Percentiles rank a stretch among this genome's conserved stretches.
Evolutionary conservation across 1,140 invertebrate species (phyloP).

Genomic region (Theocolax elegans): DNA sequence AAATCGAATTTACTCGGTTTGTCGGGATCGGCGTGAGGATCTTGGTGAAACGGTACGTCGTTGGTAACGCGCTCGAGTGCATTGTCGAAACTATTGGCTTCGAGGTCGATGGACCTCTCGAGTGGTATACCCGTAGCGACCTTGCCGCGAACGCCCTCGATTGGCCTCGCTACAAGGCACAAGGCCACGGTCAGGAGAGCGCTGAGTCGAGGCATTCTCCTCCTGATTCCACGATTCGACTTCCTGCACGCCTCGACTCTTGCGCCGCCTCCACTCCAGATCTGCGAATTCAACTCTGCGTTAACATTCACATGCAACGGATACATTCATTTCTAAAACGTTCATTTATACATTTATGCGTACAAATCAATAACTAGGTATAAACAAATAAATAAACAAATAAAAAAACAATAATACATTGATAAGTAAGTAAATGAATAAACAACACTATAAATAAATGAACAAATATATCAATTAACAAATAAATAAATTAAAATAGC

Average conservation of each 20-base stretch:
- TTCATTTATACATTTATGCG: too few relatives aligned
- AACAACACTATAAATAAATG: too few relatives aligned
- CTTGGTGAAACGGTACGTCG: not conserved
- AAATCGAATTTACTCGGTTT: constrained; percentile 62
- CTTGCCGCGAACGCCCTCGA: not conserved
- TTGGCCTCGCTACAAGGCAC: not conserved
- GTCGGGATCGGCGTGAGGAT: constrained; percentile 49
- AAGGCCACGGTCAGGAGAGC: not conserved
- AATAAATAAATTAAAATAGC: too few relatives aligned
- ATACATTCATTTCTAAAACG: not conserved
- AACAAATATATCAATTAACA: too few relatives aligned
- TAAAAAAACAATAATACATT: too few relatives aligned
- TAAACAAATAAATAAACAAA: too few relatives aligned
- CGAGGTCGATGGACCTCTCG: constrained; percentile 11
- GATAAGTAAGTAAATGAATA: too few relatives aligned
- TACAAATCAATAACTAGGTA: too few relatives aligned
- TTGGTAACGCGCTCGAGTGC: not conserved
- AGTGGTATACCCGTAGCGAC: not conserved
- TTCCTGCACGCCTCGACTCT: too few relatives aligned
- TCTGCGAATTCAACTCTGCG: not conserved
- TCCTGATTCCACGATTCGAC: too few relatives aligned
- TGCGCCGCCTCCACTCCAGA: not conserved
- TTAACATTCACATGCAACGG: not conserved
- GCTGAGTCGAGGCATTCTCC: constrained; percentile 2
- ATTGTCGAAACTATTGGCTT: not conserved